Evolutionary conservation across 2,797 vertebrate genomes (phyloP).

Genomic region (Mus spretus): DNA sequence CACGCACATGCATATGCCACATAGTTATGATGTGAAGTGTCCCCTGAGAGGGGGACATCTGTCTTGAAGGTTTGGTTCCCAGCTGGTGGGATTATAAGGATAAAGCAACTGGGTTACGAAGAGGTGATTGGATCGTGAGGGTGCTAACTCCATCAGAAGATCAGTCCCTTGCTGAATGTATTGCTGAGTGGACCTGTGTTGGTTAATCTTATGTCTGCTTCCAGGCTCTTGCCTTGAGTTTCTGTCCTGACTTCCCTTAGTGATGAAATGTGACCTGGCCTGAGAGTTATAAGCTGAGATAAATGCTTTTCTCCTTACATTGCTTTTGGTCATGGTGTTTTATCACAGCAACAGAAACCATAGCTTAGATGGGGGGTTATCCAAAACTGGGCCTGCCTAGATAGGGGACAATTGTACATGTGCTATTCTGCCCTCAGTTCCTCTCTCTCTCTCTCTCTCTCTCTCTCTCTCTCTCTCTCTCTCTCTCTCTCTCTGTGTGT

Average conservation of each 20-base stretch:
- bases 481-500: fast-evolving
- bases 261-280: background rate
- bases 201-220: background rate
- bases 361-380: background rate
- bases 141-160: background rate
- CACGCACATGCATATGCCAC: background rate
- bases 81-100: background rate
- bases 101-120: too few relatives aligned
- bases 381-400: background rate
- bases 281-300: background rate
- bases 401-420: too few relatives aligned
- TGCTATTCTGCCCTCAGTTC: background rate
- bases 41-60: background rate
- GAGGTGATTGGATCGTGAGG: background rate
- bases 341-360: background rate
- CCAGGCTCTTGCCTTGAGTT: background rate
- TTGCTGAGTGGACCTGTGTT: background rate
- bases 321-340: background rate
- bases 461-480: background rate
- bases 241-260: background rate
- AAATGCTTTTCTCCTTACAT: background rate
- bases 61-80: background rate
- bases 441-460: too few relatives aligned
- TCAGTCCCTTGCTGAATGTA: background rate
- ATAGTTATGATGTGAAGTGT: background rate